Conservation (phyloP, 30 jellyfish, hydroid and myxozoan genomes). For the Aurelia coerulea region DNA sequence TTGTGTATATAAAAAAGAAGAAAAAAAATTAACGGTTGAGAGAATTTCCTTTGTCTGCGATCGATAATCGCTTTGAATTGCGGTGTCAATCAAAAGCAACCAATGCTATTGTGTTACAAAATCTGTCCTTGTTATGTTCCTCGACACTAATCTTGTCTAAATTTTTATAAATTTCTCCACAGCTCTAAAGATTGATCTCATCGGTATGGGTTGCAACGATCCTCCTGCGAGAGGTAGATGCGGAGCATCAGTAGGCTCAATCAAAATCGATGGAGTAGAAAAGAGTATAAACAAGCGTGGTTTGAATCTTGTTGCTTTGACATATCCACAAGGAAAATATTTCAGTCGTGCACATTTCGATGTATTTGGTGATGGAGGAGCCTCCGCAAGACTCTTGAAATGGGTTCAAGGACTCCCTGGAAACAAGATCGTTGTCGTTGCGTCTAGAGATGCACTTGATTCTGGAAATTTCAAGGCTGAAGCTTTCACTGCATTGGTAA, state of each 20-base stretch:
- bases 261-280: slow-evolving; percentile 64
- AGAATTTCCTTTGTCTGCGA: too few relatives aligned
- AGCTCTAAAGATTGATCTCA: slow-evolving; percentile 62
- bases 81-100: too few relatives aligned
- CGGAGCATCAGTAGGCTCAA: slow-evolving; percentile 60
- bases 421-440: slow-evolving; percentile 56
- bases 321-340: slow-evolving; percentile 60
- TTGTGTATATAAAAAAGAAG: too few relatives aligned
- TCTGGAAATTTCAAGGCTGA: slow-evolving; percentile 39
- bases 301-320: slow-evolving; percentile 66
- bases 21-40: too few relatives aligned
- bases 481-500: slow-evolving; percentile 61
- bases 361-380: slow-evolving; percentile 54
- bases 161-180: too few relatives aligned
- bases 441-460: slow-evolving; percentile 60
- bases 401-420: slow-evolving; percentile 59
- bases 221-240: slow-evolving; percentile 74
- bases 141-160: too few relatives aligned
- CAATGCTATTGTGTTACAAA: too few relatives aligned
- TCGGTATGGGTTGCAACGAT: slow-evolving; percentile 70
- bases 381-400: slow-evolving; percentile 44
- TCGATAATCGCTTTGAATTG: too few relatives aligned
- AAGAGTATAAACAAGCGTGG: slow-evolving; percentile 65
- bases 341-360: slow-evolving; percentile 53
- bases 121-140: too few relatives aligned